Evolutionary conservation across 2,888 invertebrate genomes (phyloP), one percentile per base, ranked within the genome.

Genomic region (Danaus chrysippus): DNA sequence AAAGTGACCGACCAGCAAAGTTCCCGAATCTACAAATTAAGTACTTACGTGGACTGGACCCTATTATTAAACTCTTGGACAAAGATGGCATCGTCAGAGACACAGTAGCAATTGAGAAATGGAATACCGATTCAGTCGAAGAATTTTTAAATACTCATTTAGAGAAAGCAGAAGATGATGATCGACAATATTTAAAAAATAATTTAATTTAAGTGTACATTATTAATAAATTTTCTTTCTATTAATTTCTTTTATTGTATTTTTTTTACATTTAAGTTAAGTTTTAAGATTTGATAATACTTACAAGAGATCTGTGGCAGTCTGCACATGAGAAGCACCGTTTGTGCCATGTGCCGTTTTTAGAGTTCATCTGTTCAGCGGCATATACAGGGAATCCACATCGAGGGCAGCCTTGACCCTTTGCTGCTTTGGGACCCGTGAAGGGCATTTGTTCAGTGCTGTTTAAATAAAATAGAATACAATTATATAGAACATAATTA

Each of bases 71-170:
- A 80, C 89, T 99, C 57, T 92, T 97, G 71, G 97, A 98, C 78
- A 94, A 94, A 66, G 95, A 95, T 74, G 96, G 95, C 42, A 94
- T 96, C 77, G 93, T 97, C 0, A 94, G 94, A 79, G 98, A 98
- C 80, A 94, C 96, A 19, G 93, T 99, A 41, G 98, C 98, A 58
- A 98, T 99, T 78, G 98, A 98, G 74, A 98, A 98, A 81, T 99
- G 99, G 99, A 97, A 99, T 84, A 99, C 99, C 0, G 99, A 99
- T 84, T 96, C 98, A 0, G 96, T 99, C 3, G 97, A 98, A 81
- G 98, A 99, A 83, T 99, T 99, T 88, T 93, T 99, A 70, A 95
- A 95, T 71, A 96, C 97, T 43, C 96, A 98, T 92, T 92, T 99
- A 69, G 92, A 92, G 42, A 92, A 92, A 61, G 92, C 91, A 67